Evolutionary conservation across 2,888 invertebrate genomes (phyloP), one percentile per base, ranked within the genome.

Genomic region (Rhagonycha fulva): DNA sequence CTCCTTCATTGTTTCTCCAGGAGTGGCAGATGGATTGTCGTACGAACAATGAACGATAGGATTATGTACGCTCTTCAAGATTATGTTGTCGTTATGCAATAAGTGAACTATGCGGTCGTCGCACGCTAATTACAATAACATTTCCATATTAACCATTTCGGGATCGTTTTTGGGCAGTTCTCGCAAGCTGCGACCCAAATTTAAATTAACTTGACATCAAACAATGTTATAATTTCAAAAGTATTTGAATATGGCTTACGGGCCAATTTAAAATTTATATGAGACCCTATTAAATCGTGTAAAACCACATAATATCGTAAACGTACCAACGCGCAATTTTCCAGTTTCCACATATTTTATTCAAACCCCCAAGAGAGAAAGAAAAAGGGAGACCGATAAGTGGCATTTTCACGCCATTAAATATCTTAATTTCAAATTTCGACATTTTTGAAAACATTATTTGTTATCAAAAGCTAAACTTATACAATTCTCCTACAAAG

Each of bases 21-120:
- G 70, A 72, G 77, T 69, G 74, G 75, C 69, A 73, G 68, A 62
- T 72, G 70, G 62, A 74, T 77, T 74, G 77, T 74, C 71, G 60
- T 19, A 62, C 23, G 14, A 77, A 75, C 75, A 75, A 75, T 75
- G 75, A 70, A 62, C 62, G 19, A 63, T 47, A 62, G 71, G 77
- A 77, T 77, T 77, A 71, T 62, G 14, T 69, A 70, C 62, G 75
- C 70, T 62, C 62, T 66, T 72, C 63, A 63, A 68, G 68, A 74
- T 74, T 71, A 63, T 74, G 68, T 73, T 70, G 63, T 72, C 30
- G 68, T 69, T 69, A 69, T 69, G 73, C 32, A 68, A 61, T 67
- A 24, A 32, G 30, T 19, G 62, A 73, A 73, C 68, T 73, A 73
- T 73, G 73, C 73, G 74, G 66, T 70, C 73, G 68, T 68, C 28